Conservation (phyloP, 2,113 vertebrate species). For the Turnix velox region DNA sequence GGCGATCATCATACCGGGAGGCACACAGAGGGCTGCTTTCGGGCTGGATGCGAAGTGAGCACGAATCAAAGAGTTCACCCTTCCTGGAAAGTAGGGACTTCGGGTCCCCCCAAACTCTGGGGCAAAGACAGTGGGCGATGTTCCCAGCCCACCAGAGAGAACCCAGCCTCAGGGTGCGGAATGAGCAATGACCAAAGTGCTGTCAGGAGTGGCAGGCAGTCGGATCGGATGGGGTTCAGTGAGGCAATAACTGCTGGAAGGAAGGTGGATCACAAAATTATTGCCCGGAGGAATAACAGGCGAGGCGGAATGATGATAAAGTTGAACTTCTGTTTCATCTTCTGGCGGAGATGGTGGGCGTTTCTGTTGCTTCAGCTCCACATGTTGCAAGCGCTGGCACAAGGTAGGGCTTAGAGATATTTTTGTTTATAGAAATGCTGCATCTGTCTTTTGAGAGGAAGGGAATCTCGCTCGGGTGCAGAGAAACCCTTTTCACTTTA, state of each 20-base stretch:
- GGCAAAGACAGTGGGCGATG: background rate
- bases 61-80: background rate
- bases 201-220: background rate
- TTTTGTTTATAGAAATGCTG: conserved; percentile 52
- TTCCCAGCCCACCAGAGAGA: conserved; percentile 1
- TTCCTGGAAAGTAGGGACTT: background rate
- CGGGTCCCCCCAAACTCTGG: background rate
- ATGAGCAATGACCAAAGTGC: conserved; percentile 35
- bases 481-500: conserved; percentile 26
- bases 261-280: conserved; percentile 19
- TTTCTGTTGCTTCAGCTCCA: conserved; percentile 80
- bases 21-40: conserved; percentile 7
- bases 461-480: background rate
- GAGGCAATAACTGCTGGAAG: background rate
- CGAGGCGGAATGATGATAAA: conserved; percentile 69
- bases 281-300: conserved; percentile 53
- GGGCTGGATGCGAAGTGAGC: conserved; percentile 8
- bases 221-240: background rate
- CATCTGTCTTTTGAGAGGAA: background rate
- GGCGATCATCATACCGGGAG: conserved; percentile 26
- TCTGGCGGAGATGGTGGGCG: conserved; percentile 78
- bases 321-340: conserved; percentile 74
- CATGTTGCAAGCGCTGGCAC: conserved; percentile 80
- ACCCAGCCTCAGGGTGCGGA: conserved; percentile 25
- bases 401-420: conserved; percentile 76